phyloP scores from a whole-genome alignment of 2,888 invertebrate species.

The Nycteola revayana region DNA sequence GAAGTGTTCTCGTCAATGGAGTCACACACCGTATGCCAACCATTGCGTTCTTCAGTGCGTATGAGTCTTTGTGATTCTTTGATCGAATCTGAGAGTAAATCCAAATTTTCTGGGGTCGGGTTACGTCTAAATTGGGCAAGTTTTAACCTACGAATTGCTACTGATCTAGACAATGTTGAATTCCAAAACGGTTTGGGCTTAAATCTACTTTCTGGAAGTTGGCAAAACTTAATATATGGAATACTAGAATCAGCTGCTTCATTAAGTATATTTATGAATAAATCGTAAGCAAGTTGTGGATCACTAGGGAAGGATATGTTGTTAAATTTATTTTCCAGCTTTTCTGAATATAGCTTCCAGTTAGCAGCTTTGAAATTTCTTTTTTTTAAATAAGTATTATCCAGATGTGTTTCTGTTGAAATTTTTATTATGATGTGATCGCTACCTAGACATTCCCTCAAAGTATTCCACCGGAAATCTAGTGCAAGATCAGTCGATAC shows the following conservation, averaged over 20 bases:
- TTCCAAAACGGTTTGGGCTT: conserved; percentile 31
- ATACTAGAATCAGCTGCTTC: conserved; percentile 17
- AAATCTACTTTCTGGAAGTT: conserved; percentile 18
- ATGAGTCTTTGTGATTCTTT: conserved; percentile 8
- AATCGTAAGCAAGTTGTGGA: too few relatives aligned
- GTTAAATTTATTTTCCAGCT: too few relatives aligned
- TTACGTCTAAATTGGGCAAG: conserved; percentile 23
- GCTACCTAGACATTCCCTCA: too few relatives aligned
- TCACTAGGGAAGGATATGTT: too few relatives aligned
- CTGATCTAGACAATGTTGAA: conserved; percentile 18
- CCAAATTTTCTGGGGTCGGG: conserved; percentile 22
- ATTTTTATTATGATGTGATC: too few relatives aligned
- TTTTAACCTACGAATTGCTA: conserved; percentile 24
- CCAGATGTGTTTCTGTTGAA: too few relatives aligned
- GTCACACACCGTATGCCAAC: conserved; percentile 13
- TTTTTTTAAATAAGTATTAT: conserved; percentile 14
- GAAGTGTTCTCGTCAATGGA: conserved; percentile 4
- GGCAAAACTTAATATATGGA: conserved; percentile 13
- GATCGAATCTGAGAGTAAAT: conserved; percentile 10
- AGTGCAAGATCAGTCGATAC: too few relatives aligned
- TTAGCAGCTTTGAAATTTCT: conserved; percentile 21
- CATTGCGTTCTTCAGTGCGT: conserved; percentile 5
- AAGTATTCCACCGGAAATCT: too few relatives aligned
- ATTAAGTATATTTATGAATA: conserved; percentile 5
- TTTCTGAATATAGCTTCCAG: conserved; percentile 13